A percentile compares a stretch with the other conserved stretches of the same genome.
These are phyloP conservation scores for Balanococcus diminutus DNA, from an alignment of 2,888 invertebrate species.

Conservation along the genomic window DNA sequence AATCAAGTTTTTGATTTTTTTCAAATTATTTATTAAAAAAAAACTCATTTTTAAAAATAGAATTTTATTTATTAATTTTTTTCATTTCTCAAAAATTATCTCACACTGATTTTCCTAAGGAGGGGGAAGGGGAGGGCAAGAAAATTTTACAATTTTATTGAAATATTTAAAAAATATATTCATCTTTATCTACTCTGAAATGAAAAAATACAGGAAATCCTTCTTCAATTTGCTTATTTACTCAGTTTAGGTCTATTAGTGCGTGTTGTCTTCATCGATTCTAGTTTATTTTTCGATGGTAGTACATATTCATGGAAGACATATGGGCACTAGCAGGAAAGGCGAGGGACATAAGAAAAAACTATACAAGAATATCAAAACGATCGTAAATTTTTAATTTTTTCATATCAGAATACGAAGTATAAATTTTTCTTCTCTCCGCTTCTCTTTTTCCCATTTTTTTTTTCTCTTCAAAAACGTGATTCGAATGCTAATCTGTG, in stretches of 20 bases:
- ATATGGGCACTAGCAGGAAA: not conserved
- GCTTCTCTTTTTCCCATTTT: not conserved
- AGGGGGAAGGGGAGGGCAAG: too few species aligned
- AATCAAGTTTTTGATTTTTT: too few species aligned
- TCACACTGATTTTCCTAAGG: too few species aligned
- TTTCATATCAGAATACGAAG: not conserved
- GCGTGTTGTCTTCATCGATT: constrained; percentile 1
- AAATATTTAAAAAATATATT: too few species aligned
- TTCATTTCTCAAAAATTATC: too few species aligned
- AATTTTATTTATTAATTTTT: too few species aligned
- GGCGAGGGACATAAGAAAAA: not conserved
- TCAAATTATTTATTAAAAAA: too few species aligned
- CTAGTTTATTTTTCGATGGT: not conserved
- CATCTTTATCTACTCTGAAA: too few species aligned
- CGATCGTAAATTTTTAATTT: constrained; percentile 20
- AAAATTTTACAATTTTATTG: too few species aligned
- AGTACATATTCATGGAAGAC: not conserved
- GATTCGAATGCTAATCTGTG: not conserved
- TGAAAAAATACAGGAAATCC: too few species aligned
- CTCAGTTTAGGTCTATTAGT: not conserved
- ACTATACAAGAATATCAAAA: not conserved
- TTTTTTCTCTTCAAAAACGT: not conserved
- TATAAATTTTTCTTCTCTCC: not conserved
- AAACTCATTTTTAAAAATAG: too few species aligned
- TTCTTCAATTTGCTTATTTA: not conserved